Evolutionary conservation across 1,140 invertebrate genomes (phyloP), one percentile per base, ranked within the genome.

Genomic region (Drosophila arawakana): DNA sequence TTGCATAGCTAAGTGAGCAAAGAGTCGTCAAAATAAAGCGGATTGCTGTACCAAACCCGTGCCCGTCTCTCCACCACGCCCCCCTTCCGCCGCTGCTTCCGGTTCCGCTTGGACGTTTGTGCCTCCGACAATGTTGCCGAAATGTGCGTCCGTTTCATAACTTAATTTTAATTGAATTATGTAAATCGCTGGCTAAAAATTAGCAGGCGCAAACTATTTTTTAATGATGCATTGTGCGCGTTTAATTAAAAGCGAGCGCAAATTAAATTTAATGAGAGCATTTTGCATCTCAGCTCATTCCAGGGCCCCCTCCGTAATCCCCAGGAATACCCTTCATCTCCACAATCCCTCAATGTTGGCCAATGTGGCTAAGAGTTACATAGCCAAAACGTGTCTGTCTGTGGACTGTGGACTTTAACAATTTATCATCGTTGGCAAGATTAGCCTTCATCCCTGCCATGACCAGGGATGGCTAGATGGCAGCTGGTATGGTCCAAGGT

Each of bases 91-190:
- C 35, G 9, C 25, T 11, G 25, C 25, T 8, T 52, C 34, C 21
- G n/a, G 35, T 21, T 41, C 9, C 11, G 52, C 60, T 37, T 50
- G 30, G 35, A 18, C 43, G 35, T 35, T 9, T 50, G 39, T 9
- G 49, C 25, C 15, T 37, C 37, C 10, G 34, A 47, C 47, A 67
- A 70, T 78, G 73, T 67, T 49, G 71, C 25, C 11, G 34, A 83
- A 88, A 83, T 88, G 70, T 83, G 80, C 73, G 67, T 71, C 70
- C 67, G 77, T 89, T 83, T 88, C 80, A 83, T 88, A 83, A 88
- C 83, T 88, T 80, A 83, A 88, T 88, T 88, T 88, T 88, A 88
- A 88, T 88, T 88, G 84, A 88, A 88, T 89, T 86, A 86, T 86
- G 83, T 83, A 86, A 86, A 86, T 86, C 83, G 81, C 80, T 55